phyloP scores from a whole-genome alignment of 2,113 vertebrate genomes.

The Bubalus kerabau region DNA sequence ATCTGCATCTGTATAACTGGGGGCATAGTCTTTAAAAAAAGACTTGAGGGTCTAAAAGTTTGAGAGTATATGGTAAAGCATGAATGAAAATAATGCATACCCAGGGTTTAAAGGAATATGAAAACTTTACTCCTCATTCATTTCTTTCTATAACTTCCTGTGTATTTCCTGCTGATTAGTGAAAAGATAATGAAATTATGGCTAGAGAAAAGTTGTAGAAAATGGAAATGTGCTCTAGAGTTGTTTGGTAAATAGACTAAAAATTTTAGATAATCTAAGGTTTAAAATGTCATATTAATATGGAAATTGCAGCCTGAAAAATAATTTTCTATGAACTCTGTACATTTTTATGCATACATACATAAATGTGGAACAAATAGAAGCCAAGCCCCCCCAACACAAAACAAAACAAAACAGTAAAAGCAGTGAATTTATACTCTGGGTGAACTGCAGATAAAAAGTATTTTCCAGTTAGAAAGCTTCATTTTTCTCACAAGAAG shows the following conservation, averaged over 20 bases:
- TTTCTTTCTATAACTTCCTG: neutral
- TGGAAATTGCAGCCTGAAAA: neutral
- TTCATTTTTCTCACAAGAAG: conserved; percentile 35
- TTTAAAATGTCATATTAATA: neutral
- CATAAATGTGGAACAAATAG: neutral
- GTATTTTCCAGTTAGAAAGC: neutral
- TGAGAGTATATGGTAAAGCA: neutral
- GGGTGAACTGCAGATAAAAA: neutral
- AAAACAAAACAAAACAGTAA: neutral
- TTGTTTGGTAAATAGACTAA: neutral
- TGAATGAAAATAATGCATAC: neutral
- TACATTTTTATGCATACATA: neutral
- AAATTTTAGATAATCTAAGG: neutral
- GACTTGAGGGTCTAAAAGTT: neutral
- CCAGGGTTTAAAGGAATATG: neutral
- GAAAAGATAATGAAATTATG: neutral
- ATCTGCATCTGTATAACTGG: neutral
- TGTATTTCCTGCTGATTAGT: neutral
- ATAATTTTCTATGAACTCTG: neutral
- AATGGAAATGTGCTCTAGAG: neutral
- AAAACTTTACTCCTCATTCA: neutral
- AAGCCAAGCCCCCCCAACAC: neutral
- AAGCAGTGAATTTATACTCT: neutral
- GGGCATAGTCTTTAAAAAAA: neutral
- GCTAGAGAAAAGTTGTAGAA: neutral